Conservation (phyloP, 2,888 invertebrate genomes). For the Microdon myrmicae region DNA sequence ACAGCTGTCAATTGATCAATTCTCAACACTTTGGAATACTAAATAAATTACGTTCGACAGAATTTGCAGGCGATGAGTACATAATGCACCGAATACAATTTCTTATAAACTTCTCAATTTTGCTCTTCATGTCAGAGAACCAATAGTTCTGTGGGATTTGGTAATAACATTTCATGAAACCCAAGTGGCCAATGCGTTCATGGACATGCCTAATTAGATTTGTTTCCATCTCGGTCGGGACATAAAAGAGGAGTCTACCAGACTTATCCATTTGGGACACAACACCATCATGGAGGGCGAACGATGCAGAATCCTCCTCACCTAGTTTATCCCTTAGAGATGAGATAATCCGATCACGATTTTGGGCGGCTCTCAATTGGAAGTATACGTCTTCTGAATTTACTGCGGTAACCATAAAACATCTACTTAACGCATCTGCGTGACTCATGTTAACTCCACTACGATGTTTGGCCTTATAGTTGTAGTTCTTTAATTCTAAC, state of each 20-base stretch:
- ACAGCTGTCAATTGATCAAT: too few relatives aligned
- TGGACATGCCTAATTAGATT: conserved; percentile 11
- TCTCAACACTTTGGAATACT: conserved; percentile 61
- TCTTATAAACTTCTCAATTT: conserved; percentile 1
- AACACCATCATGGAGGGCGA: too few relatives aligned
- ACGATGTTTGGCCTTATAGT: conserved; percentile 12
- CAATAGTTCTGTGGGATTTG: background rate
- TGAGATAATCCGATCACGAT: background rate
- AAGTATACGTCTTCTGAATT: conserved; percentile 3
- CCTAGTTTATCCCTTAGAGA: background rate
- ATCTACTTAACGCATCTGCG: conserved; percentile 9
- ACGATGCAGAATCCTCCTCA: background rate
- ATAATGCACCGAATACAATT: conserved; percentile 1
- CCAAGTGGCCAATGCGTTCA: conserved; percentile 4
- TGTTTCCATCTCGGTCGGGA: conserved; percentile 12
- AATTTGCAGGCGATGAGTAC: conserved; percentile 53
- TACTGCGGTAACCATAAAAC: background rate
- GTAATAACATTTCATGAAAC: background rate
- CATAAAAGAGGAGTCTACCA: conserved; percentile 10
- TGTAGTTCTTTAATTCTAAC: conserved; percentile 4
- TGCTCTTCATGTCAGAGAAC: background rate
- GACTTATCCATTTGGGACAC: background rate
- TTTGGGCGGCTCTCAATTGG: conserved; percentile 1
- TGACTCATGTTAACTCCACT: conserved; percentile 12
- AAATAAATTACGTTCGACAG: conserved; percentile 58